A percentile compares a stretch with the other conserved stretches of the same genome.
Conservation (phyloP, 92 coral and sea anemone genomes). For the Micromussa lordhowensis region DNA sequence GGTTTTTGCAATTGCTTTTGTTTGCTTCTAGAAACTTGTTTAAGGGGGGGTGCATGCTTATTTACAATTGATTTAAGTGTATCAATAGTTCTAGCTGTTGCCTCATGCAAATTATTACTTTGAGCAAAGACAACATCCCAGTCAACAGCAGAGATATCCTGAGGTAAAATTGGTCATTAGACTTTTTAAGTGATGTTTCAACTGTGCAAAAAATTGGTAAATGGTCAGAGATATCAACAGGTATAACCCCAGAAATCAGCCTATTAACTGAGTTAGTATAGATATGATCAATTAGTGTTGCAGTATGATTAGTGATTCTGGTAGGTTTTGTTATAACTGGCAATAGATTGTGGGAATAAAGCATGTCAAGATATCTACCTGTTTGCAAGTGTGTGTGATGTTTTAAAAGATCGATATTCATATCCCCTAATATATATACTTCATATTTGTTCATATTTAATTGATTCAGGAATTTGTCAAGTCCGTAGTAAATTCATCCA, state of each 20-base stretch:
- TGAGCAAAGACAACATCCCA: not conserved
- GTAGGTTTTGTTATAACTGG: too few relatives aligned
- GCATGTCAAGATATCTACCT: not conserved
- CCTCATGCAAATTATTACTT: slow-evolving; percentile 3
- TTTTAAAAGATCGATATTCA: too few relatives aligned
- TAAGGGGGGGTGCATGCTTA: slow-evolving; percentile 30
- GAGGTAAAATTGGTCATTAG: not conserved
- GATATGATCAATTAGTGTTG: too few relatives aligned
- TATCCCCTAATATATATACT: not conserved
- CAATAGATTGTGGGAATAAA: not conserved
- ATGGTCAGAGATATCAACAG: too few relatives aligned
- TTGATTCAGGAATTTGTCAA: not conserved
- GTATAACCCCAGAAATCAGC: too few relatives aligned
- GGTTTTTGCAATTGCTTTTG: slow-evolving; percentile 27
- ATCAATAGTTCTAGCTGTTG: slow-evolving; percentile 24
- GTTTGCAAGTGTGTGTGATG: too few relatives aligned
- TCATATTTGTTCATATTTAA: not conserved
- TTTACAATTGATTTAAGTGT: slow-evolving; percentile 25
- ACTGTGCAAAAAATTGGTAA: not conserved
- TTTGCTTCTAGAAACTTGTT: not conserved
- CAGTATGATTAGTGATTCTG: too few relatives aligned
- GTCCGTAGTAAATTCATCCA: not conserved
- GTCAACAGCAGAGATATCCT: not conserved
- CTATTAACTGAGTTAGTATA: too few relatives aligned
- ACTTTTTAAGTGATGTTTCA: not conserved